phyloP scores from a whole-genome alignment of 2,113 vertebrate species.

The Muntiacus muntjak region DNA sequence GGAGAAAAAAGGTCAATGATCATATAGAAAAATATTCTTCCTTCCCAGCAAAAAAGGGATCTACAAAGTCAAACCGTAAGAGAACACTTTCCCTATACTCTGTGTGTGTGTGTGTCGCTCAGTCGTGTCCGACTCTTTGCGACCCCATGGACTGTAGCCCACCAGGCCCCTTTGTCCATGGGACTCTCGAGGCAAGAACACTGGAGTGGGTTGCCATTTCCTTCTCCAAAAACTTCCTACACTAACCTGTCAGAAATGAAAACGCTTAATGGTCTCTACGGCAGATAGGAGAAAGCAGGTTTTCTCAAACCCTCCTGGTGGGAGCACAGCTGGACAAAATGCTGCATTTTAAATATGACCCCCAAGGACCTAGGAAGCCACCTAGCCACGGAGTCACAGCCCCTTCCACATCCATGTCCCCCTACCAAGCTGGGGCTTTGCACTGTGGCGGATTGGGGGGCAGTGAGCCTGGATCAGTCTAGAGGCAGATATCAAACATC shows the following conservation, averaged over 20 bases:
- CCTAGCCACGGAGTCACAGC: background rate
- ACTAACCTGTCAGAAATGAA: background rate
- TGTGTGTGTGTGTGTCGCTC: background rate
- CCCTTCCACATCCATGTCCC: background rate
- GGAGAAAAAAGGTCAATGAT: background rate
- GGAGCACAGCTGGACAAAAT: background rate
- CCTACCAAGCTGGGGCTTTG: background rate
- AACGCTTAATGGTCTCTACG: background rate
- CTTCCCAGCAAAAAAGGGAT: background rate
- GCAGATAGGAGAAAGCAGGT: background rate
- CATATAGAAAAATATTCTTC: background rate
- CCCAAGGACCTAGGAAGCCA: background rate
- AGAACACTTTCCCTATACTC: background rate
- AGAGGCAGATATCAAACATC: conserved; percentile 1
- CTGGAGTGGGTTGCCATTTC: background rate
- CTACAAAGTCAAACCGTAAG: background rate
- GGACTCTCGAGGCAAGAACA: background rate
- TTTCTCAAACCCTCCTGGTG: background rate
- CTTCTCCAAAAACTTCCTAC: background rate
- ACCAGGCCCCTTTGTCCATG: background rate
- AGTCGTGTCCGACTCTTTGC: accelerated
- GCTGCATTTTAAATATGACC: background rate
- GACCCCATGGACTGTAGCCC: background rate
- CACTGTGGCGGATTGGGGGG: no score
- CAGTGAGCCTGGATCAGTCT: background rate